These are phyloP conservation scores for Cheumatopsyche charites DNA, from an alignment of 1,140 invertebrate species.

Conservation along the genomic window DNA sequence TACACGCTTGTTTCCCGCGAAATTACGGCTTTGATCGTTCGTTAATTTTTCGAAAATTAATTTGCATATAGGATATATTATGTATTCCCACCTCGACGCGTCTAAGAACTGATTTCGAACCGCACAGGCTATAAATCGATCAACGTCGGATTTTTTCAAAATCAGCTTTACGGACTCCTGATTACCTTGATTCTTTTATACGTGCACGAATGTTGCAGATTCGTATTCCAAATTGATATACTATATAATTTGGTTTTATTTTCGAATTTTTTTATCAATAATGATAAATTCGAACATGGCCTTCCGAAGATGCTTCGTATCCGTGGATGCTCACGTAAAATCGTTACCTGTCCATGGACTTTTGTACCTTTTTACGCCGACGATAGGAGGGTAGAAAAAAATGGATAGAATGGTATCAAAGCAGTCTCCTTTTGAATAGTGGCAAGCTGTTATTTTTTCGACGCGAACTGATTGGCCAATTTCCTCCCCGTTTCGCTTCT, in stretches of 20 bases:
- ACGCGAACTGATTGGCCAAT: constrained; percentile 48
- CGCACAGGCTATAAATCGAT: too few species aligned
- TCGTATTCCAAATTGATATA: background rate
- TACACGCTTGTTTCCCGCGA: too few species aligned
- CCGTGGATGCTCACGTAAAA: background rate
- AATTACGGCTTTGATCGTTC: too few species aligned
- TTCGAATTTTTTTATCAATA: constrained; percentile 1
- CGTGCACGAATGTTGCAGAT: background rate
- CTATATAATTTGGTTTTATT: background rate
- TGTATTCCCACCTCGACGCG: too few species aligned
- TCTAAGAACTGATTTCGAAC: too few species aligned
- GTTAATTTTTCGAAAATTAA: too few species aligned
- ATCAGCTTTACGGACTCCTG: too few species aligned
- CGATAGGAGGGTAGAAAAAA: background rate
- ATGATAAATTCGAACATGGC: background rate
- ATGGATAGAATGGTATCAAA: constrained; percentile 16
- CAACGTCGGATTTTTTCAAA: too few species aligned
- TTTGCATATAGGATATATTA: too few species aligned
- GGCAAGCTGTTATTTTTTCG: constrained; percentile 45
- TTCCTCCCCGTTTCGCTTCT: constrained; percentile 32
- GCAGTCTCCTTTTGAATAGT: constrained; percentile 35
- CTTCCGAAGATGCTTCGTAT: constrained; percentile 9
- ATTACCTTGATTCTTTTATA: background rate
- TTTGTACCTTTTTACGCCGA: constrained; percentile 3
- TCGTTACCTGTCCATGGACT: constrained; percentile 17